Conservation (phyloP, 2,797 vertebrate genomes). For the Malacoctenus gilli region DNA sequence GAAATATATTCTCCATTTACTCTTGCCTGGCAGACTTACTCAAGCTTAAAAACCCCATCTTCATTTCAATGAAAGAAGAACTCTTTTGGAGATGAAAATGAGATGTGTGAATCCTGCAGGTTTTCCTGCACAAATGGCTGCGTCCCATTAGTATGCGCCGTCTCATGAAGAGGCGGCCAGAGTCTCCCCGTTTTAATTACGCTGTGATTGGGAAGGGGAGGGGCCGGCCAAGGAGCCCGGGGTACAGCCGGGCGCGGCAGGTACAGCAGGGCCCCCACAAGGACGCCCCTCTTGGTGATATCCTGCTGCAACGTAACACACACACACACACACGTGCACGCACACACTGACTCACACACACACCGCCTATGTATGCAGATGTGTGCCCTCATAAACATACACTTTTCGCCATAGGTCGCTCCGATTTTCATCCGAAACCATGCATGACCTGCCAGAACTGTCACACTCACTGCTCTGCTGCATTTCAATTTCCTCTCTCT, state of each 20-base stretch:
- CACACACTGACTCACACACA: constrained; percentile 62
- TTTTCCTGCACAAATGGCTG: constrained; percentile 70
- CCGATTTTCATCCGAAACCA: constrained; percentile 52
- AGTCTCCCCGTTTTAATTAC: constrained; percentile 74
- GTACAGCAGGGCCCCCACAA: constrained; percentile 62
- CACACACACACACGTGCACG: constrained; percentile 40
- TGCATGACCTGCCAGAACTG: constrained; percentile 71
- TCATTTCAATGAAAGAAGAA: constrained; percentile 73
- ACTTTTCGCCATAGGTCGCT: constrained; percentile 44
- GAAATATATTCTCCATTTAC: constrained; percentile 76
- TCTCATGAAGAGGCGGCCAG: constrained; percentile 48
- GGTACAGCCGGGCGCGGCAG: constrained; percentile 41
- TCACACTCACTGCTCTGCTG: constrained; percentile 80
- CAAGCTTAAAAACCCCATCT: constrained; percentile 75
- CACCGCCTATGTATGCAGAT: constrained; percentile 46
- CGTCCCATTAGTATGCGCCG: constrained; percentile 74
- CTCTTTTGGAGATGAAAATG: constrained; percentile 76
- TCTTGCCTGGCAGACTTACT: constrained; percentile 71
- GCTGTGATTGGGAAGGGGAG: constrained; percentile 32
- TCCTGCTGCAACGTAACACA: constrained; percentile 28
- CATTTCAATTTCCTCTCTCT: constrained; percentile 77
- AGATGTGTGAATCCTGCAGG: constrained; percentile 74
- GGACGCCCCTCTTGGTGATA: constrained; percentile 41
- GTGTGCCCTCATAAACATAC: constrained; percentile 48
- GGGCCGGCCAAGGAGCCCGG: constrained; percentile 33